These are phyloP conservation scores for Bubalus kerabau DNA, from an alignment of 2,113 vertebrate species.

Conservation along the genomic window DNA sequence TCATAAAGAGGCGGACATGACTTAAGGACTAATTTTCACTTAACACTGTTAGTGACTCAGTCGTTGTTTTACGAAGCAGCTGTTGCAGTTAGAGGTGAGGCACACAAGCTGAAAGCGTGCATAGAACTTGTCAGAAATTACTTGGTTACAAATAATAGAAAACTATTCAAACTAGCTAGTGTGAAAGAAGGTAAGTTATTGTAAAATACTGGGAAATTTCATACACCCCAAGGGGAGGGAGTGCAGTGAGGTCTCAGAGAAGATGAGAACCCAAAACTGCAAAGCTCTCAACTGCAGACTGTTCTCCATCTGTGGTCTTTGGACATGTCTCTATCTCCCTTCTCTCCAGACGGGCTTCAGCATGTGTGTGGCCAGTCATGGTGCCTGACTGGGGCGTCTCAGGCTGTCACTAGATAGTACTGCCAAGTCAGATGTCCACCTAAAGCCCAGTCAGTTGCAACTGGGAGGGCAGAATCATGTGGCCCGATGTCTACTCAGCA, in stretches of 20 bases:
- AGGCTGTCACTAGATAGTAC: background rate
- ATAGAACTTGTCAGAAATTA: background rate
- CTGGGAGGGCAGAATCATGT: background rate
- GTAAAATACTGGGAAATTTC: background rate
- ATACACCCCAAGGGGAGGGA: background rate
- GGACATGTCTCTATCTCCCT: background rate
- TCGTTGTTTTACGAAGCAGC: background rate
- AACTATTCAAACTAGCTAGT: background rate
- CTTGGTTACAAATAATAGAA: conserved; percentile 1
- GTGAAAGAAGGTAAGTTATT: background rate
- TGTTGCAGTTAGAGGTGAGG: background rate
- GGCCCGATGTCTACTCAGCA: background rate
- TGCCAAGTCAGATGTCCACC: background rate
- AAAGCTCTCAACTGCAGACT: background rate
- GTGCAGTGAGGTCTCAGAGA: background rate
- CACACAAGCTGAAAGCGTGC: background rate
- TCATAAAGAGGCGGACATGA: fast-evolving
- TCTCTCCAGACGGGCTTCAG: background rate
- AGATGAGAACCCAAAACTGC: background rate
- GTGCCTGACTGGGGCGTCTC: background rate
- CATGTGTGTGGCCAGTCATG: fast-evolving
- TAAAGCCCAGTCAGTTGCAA: background rate
- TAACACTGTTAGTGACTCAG: background rate
- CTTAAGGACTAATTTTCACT: background rate
- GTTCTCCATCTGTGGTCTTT: background rate